Evolutionary conservation across 2,888 invertebrate genomes (phyloP).

Genomic region (Ceriagrion tenellum): DNA sequence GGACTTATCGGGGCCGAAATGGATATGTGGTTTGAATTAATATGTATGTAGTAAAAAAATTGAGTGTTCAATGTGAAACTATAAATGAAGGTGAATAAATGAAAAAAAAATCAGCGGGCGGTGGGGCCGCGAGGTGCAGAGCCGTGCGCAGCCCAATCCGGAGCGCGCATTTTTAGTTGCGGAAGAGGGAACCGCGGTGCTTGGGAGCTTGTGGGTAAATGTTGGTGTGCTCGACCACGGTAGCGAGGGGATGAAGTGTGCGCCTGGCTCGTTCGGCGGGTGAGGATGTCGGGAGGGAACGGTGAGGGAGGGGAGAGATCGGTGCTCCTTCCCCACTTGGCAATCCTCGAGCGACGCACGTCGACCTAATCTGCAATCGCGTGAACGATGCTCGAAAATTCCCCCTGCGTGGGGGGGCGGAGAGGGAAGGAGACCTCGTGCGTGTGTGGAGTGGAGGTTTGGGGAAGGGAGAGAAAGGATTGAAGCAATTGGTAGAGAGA

Average conservation of each 20-base stretch:
- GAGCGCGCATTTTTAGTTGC: background rate
- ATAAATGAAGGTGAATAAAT: no score
- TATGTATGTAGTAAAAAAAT: no score
- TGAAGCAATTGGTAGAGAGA: background rate
- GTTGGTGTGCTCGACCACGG: no score
- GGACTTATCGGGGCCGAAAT: no score
- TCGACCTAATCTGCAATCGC: background rate
- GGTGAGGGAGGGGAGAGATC: background rate
- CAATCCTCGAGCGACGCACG: background rate
- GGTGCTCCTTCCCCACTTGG: background rate
- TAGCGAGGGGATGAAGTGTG: no score
- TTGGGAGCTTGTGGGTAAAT: background rate
- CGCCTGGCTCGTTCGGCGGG: no score
- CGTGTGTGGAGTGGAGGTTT: background rate
- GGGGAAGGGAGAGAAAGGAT: background rate
- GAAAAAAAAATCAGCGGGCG: no score
- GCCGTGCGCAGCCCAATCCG: background rate
- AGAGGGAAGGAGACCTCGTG: background rate
- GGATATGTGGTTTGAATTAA: no score
- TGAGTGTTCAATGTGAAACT: no score
- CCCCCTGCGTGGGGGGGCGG: background rate
- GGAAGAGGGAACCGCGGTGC: background rate
- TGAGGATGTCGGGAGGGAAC: background rate
- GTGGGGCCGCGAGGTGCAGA: no score
- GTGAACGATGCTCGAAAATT: slow-evolving; percentile 28